A percentile compares a stretch with the other conserved stretches of the same genome.
These are phyloP conservation scores for Drosophila repletoides DNA, from an alignment of 1,140 invertebrate species.

Conservation along the genomic window DNA sequence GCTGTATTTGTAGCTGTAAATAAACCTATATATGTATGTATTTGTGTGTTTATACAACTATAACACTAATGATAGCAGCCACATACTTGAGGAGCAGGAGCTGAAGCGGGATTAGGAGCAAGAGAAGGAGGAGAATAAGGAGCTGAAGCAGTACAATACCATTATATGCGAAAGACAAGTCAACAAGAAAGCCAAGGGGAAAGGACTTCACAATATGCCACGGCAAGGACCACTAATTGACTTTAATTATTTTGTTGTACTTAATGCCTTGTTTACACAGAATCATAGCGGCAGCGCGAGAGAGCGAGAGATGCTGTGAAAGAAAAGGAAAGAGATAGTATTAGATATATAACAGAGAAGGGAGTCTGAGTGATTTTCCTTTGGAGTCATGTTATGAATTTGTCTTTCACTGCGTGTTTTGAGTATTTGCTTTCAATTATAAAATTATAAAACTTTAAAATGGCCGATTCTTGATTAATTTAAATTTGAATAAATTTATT, in stretches of 20 bases:
- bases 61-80: conserved; percentile 42
- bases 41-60: conserved; percentile 13
- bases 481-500: too few relatives aligned
- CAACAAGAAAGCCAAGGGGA: conserved; percentile 46
- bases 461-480: too few relatives aligned
- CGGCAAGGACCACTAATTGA: conserved; percentile 72
- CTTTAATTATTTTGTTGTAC: conserved; percentile 81
- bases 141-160: conserved; percentile 30
- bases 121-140: not conserved
- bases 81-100: not conserved
- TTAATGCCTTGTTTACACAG: conserved; percentile 73
- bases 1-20: not conserved
- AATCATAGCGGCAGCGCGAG: not conserved
- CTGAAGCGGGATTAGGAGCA: not conserved
- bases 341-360: too few relatives aligned
- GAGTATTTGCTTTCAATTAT: too few relatives aligned
- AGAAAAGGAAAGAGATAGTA: not conserved
- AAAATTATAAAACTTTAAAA: too few relatives aligned
- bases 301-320: not conserved
- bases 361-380: too few relatives aligned
- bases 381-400: too few relatives aligned
- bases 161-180: conserved; percentile 59
- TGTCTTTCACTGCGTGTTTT: too few relatives aligned
- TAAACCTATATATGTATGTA: not conserved
- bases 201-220: conserved; percentile 43